A percentile compares a stretch with the other conserved stretches of the same genome.
These are phyloP conservation scores for Saccopteryx bilineata DNA, from an alignment of 2,113 vertebrate genomes.

Conservation along the genomic window DNA sequence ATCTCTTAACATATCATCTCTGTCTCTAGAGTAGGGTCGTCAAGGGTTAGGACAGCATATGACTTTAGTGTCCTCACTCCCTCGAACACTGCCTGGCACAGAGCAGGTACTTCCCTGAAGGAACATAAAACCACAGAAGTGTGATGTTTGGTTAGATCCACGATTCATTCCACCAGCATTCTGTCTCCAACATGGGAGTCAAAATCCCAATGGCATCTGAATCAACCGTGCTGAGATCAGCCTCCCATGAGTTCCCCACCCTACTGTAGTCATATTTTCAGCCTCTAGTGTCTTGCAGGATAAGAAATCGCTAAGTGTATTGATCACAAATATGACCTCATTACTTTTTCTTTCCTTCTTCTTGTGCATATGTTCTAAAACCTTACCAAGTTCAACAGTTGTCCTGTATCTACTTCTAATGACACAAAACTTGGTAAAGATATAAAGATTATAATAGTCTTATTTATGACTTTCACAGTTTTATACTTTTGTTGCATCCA, in stretches of 20 bases:
- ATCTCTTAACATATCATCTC: background rate
- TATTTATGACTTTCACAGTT: background rate
- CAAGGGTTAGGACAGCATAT: background rate
- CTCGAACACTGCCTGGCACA: background rate
- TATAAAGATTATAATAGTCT: background rate
- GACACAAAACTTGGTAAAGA: background rate
- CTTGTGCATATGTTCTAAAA: background rate
- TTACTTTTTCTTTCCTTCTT: background rate
- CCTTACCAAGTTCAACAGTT: background rate
- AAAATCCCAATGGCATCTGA: background rate
- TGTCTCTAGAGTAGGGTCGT: background rate
- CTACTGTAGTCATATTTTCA: background rate
- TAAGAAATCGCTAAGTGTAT: background rate
- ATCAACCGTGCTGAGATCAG: background rate
- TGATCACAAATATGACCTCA: background rate
- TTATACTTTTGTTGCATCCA: background rate
- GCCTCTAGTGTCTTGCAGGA: background rate
- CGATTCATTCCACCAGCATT: background rate
- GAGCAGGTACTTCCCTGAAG: background rate
- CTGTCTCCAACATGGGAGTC: background rate
- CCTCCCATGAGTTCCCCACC: background rate
- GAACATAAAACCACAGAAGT: conserved; percentile 1
- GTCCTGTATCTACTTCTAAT: background rate
- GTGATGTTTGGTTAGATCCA: background rate
- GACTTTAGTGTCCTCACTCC: background rate